Conservation (phyloP, 2,113 vertebrate species). For the Xerus inauris region DNA sequence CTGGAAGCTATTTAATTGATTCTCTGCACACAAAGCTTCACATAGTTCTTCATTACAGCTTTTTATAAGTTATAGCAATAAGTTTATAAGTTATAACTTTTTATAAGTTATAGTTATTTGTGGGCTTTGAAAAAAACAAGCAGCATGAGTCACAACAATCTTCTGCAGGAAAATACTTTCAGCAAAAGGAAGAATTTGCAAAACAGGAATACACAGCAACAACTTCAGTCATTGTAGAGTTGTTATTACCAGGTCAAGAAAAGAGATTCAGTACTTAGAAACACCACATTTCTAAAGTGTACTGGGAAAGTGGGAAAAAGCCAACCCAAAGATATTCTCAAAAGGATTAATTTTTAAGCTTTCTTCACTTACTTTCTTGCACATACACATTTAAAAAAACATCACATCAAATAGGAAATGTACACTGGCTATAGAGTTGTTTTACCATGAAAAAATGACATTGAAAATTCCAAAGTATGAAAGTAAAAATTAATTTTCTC, state of each 20-base stretch:
- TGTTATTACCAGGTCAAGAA: conserved; percentile 65
- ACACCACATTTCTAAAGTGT: conserved; percentile 76
- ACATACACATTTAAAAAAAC: not conserved
- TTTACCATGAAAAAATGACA: not conserved
- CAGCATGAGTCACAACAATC: not conserved
- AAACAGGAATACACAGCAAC: conserved; percentile 70
- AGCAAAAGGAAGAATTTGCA: conserved; percentile 69
- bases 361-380: not conserved
- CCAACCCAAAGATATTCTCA: conserved; percentile 40
- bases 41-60: not conserved
- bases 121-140: not conserved
- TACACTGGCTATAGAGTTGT: not conserved
- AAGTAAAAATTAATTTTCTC: not conserved
- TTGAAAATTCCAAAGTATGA: not conserved
- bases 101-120: not conserved
- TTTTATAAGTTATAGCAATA: not conserved
- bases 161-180: conserved; percentile 57
- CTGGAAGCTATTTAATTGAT: not conserved
- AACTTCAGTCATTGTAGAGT: conserved; percentile 70
- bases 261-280: conserved; percentile 58
- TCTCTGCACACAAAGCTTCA: not conserved
- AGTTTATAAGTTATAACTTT: too few species aligned
- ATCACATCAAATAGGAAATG: not conserved
- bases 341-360: not conserved
- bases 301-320: not conserved